phyloP scores from a whole-genome alignment of 2,888 invertebrate genomes.

The Drosophila paramelanica region DNA sequence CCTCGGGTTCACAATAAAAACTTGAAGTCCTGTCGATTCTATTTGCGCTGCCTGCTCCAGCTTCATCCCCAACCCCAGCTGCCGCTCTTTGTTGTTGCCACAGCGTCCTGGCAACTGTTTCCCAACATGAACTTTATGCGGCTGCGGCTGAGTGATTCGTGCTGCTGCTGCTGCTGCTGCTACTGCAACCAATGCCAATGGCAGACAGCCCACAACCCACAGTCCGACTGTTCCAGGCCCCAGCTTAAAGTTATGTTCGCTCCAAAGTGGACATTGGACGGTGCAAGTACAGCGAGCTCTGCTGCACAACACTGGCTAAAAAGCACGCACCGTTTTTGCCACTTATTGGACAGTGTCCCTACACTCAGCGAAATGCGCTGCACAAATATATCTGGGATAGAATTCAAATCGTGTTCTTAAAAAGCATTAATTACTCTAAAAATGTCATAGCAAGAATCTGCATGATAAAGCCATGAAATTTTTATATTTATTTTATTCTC shows the following conservation, averaged over 20 bases:
- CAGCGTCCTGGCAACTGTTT: constrained; percentile 60
- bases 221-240: constrained; percentile 9
- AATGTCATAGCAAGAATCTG: no score
- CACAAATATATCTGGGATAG: no score
- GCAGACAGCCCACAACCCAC: constrained; percentile 19
- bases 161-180: constrained; percentile 17
- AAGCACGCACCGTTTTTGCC: constrained; percentile 73
- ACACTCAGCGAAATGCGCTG: not conserved
- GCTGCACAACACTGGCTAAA: constrained; percentile 53
- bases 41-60: constrained; percentile 48
- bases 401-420: no score
- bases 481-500: no score
- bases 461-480: no score
- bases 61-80: not conserved
- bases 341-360: constrained; percentile 68
- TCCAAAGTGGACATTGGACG: constrained; percentile 64
- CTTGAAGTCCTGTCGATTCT: constrained; percentile 77
- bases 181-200: constrained; percentile 40
- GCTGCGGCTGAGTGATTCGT: constrained; percentile 76
- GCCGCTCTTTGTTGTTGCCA: constrained; percentile 17
- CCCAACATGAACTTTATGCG: constrained; percentile 74
- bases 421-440: no score
- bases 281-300: constrained; percentile 11
- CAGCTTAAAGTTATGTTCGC: constrained; percentile 32
- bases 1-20: constrained; percentile 74